Evolutionary conservation across 2,888 invertebrate species (phyloP), one percentile per base, ranked within the genome.

Genomic region (Xiphydria camelus): DNA sequence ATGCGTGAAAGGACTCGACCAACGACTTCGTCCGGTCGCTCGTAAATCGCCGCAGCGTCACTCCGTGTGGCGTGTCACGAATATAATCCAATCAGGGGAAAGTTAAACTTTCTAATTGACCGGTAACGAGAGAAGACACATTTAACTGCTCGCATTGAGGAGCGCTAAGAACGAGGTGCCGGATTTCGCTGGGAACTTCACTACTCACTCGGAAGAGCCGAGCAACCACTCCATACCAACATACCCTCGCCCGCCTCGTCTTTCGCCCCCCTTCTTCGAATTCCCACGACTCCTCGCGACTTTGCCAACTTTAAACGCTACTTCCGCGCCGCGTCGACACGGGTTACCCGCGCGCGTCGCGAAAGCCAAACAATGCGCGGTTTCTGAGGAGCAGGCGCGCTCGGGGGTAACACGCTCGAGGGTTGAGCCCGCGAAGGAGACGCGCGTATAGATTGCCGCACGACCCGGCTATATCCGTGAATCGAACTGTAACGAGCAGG

Each of bases 21-120:
- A n/a, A n/a, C n/a, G n/a, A n/a, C n/a, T n/a, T n/a, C n/a, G n/a
- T n/a, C n/a, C n/a, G n/a, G n/a, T n/a, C n/a, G n/a, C n/a, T 31
- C 47, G 40, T 39, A 29, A 39, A 45, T 41, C 49, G 31, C 44
- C 38, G 25, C 39, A 34, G 31, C 32, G 19, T 12, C 32, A 17
- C 19, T 22, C 18, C 32, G 35, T 32, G 49, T 41, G 35, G 22
- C 39, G 9, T n/a, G n/a, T 26, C 26, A 26, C 35, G 47, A 39
- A 45, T 37, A 36, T 43, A 47, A 52, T 52, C 41, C 40, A 47
- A 52, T 54, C 48, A 47, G 29, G 36, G 52, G 41, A 47, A 49
- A 54, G 52, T 54, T 42, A 41, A 40, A 45, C 45, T 47, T 42
- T 41, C 47, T 54, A 47, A 51, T 54, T 54, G 40, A 41, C 41